A percentile compares a stretch with the other conserved stretches of the same genome.
Evolutionary conservation across 1,140 invertebrate species (phyloP).

Genomic region (Diorhabda carinulata): DNA sequence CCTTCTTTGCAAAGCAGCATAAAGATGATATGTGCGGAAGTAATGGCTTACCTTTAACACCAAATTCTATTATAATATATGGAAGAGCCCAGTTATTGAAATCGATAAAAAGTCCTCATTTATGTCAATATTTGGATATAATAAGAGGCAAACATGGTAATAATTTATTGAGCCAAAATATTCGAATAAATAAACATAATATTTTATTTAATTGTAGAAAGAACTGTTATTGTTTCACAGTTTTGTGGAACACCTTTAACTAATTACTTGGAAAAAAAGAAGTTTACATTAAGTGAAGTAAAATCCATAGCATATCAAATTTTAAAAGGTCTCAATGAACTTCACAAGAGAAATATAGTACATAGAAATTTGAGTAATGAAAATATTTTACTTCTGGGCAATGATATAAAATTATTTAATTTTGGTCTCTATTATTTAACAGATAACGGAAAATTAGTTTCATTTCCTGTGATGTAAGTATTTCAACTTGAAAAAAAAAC

Average conservation of each 20-base stretch:
- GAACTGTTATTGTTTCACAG: slow-evolving; percentile 86
- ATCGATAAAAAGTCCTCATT: slow-evolving; percentile 71
- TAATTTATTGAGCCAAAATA: slow-evolving; percentile 17
- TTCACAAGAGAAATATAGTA: slow-evolving; percentile 71
- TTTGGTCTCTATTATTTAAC: slow-evolving; percentile 93
- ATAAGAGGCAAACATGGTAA: slow-evolving; percentile 91
- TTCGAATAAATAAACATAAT: not conserved
- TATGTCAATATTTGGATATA: slow-evolving; percentile 88
- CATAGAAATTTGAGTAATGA: slow-evolving; percentile 78
- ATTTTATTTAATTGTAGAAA: slow-evolving; percentile 60
- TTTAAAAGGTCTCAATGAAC: slow-evolving; percentile 66
- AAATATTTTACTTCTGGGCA: slow-evolving; percentile 76
- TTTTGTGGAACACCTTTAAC: slow-evolving; percentile 66
- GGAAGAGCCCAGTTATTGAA: slow-evolving; percentile 83
- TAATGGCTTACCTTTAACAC: slow-evolving; percentile 91
- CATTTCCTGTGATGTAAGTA: slow-evolving; percentile 86
- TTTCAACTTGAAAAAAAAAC: not conserved
- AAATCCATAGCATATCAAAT: slow-evolving; percentile 64
- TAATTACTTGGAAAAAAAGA: slow-evolving; percentile 45
- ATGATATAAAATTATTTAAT: slow-evolving; percentile 81
- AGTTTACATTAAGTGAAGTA: slow-evolving; percentile 53
- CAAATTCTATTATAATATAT: slow-evolving; percentile 91
- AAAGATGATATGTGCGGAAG: slow-evolving; percentile 89
- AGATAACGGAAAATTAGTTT: slow-evolving; percentile 73
- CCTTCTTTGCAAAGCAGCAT: slow-evolving; percentile 87